Conservation (phyloP, 92 coral and sea anemone species). For the Bergia puertoricense region DNA sequence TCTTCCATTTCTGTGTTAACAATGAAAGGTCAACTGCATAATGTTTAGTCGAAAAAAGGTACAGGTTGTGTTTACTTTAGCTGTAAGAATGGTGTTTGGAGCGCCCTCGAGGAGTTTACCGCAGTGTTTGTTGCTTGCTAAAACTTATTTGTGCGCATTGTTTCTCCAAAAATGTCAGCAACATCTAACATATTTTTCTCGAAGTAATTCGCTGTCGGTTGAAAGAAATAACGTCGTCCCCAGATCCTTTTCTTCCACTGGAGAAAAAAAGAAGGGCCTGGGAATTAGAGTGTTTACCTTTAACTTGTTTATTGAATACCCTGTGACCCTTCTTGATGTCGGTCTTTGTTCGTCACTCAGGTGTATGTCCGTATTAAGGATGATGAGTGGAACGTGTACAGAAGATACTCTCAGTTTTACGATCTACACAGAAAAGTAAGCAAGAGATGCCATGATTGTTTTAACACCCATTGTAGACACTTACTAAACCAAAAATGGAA, state of each 20-base stretch:
- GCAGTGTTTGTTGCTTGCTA: too few relatives aligned
- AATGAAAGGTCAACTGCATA: too few relatives aligned
- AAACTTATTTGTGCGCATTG: too few relatives aligned
- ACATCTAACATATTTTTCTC: too few relatives aligned
- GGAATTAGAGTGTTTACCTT: neutral
- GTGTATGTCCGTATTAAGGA: slow-evolving; percentile 94
- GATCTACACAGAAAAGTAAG: slow-evolving; percentile 86
- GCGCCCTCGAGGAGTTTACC: too few relatives aligned
- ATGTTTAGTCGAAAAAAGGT: too few relatives aligned
- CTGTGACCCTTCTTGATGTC: neutral
- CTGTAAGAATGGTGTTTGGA: too few relatives aligned
- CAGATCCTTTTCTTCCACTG: neutral
- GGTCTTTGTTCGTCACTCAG: slow-evolving; percentile 42
- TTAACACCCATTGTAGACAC: neutral
- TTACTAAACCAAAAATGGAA: neutral
- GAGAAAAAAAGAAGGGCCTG: neutral
- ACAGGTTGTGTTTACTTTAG: too few relatives aligned
- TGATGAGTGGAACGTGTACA: slow-evolving; percentile 98
- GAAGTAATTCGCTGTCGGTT: neutral
- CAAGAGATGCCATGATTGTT: neutral
- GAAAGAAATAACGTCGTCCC: neutral
- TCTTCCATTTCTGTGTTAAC: too few relatives aligned
- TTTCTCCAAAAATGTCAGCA: too few relatives aligned
- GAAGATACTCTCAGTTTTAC: slow-evolving; percentile 95
- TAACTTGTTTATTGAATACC: too few relatives aligned